Evolutionary conservation across 2,888 invertebrate species (phyloP), one percentile per base, ranked within the genome.

Genomic region (Margaritifera margaritifera): DNA sequence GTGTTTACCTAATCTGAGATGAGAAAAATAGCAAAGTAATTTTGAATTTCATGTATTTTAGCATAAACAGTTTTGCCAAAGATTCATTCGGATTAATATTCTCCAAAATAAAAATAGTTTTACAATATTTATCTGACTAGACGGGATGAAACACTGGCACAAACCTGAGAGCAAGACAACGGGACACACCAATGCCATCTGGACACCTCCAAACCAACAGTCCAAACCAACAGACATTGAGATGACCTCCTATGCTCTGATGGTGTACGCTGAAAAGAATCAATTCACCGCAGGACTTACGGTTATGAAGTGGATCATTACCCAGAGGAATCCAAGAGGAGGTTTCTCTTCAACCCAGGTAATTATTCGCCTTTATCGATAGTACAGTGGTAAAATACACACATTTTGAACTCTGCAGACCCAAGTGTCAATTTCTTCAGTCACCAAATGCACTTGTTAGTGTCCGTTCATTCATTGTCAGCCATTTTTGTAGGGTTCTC

Each of bases 321-420:
- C 81, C 6, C 87, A 89, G 74, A 77, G 86, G 57, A 87, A 88
- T 62, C 82, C 86, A 8, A 77, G 84, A 55, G 90, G 90, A 20
- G 87, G 89, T 18, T 90, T 88, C 75, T 71, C 82, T 22, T 89
- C 89, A 22, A 90, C 90, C 56, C 90, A 90, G 86, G 89, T 89
- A 69, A 15, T 55, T 53, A 8, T 15, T 22, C 24, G n/a, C n/a
- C n/a, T n/a, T n/a, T n/a, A n/a, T n/a, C n/a, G n/a, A 64, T 42
- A 20, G 55, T 27, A 27, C 2, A 27, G 27, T n/a, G 27, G 27
- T 27, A 27, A 27, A 27, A 27, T 27, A 27, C n/a, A n/a, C n/a
- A n/a, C n/a, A n/a, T n/a, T n/a, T 31, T 31, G 8, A 31, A 31
- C 8, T 31, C 31, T 31, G 8, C 8, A 31, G 8, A 31, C 8